Conservation (phyloP, 1,140 invertebrate species). For the Drosophila rufa region DNA sequence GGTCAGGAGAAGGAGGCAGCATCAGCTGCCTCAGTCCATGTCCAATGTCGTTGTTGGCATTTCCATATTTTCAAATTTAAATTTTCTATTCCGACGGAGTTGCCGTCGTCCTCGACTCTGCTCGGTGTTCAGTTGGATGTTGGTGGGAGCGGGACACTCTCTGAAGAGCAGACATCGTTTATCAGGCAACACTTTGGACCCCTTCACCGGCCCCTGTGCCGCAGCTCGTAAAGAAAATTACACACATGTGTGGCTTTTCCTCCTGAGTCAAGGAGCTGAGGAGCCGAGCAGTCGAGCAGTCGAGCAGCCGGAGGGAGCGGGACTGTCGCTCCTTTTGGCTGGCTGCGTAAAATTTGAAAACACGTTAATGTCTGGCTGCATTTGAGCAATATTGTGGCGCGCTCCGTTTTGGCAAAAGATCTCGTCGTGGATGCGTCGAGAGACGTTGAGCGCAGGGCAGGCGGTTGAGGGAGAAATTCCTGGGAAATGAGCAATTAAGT, state of each 20-base stretch:
- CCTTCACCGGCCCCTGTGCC: constrained; percentile 1
- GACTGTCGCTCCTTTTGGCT: constrained; percentile 58
- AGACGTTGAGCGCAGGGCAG: background rate
- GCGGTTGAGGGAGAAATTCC: background rate
- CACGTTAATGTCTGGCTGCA: constrained; percentile 77
- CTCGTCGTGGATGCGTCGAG: constrained; percentile 5
- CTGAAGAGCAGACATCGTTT: constrained; percentile 61
- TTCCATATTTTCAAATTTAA: constrained; percentile 83
- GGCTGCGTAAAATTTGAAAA: constrained; percentile 66
- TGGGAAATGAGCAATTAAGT: constrained; percentile 33
- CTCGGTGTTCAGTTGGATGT: constrained; percentile 8
- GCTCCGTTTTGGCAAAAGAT: constrained; percentile 39
- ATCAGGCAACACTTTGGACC: constrained; percentile 64
- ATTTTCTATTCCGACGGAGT: constrained; percentile 68
- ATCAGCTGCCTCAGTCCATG: constrained; percentile 46
- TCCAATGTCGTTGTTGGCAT: constrained; percentile 50
- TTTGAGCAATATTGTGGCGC: constrained; percentile 67
- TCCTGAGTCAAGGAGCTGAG: constrained; percentile 11
- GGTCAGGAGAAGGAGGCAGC: constrained; percentile 2
- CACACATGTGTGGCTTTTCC: constrained; percentile 78
- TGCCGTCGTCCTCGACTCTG: constrained; percentile 15
- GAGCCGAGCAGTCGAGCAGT: background rate
- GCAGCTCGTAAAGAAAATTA: constrained; percentile 73
- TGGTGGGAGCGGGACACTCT: constrained; percentile 7
- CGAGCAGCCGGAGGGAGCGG: background rate